Base-by-base conservation (phyloP, 2,888 invertebrate species). In the Escarpia spicata region DNA sequence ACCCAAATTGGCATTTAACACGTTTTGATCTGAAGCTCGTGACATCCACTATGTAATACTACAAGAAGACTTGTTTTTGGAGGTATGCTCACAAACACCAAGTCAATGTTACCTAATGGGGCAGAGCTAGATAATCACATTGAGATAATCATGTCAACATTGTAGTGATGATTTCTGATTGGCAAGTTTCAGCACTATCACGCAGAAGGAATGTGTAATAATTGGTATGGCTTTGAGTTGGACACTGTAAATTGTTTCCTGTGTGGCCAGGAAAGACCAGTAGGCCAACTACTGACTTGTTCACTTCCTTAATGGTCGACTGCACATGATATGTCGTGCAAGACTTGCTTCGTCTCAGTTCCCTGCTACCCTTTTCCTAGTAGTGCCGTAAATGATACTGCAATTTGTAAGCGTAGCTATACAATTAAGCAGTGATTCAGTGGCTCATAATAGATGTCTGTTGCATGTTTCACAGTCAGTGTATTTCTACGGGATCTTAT, bases 321-420 rank as follows among this genome's bases (percentile, higher is more conserved):
- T 75, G 75, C 75, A 75, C 75, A 75, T n/a, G n/a, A 75, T 75
- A 75, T 75, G 75, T 75, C 75, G 75, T 75, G 75, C 75, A 26
- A 26, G 75, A 15, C 3, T 2, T 26, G 75, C 75, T 4, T n/a
- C 3, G 4, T 75, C 75, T 75, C 75, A 26, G 75, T 75, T 75
- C 26, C 75, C 19, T 26, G n/a, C 19, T 75, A 75, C 75, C 52
- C 75, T 75, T 75, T 75, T 19, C n/a, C 75, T 75, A n/a, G 75
- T 75, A 75, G 75, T 26, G 19, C 75, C 6, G 75, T 75, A 75
- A 75, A 75, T 75, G 75, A 75, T 75, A 75, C n/a, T 3, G 75
- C 75, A 75, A 75, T 75, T 75, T 75, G 75, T 75, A 75, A 75
- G 75, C 26, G 19, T 26, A 75, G 75, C 75, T 75, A 75, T 26